Evolutionary conservation across 2,888 invertebrate genomes (phyloP).

Genomic region (Agriotes lineatus): DNA sequence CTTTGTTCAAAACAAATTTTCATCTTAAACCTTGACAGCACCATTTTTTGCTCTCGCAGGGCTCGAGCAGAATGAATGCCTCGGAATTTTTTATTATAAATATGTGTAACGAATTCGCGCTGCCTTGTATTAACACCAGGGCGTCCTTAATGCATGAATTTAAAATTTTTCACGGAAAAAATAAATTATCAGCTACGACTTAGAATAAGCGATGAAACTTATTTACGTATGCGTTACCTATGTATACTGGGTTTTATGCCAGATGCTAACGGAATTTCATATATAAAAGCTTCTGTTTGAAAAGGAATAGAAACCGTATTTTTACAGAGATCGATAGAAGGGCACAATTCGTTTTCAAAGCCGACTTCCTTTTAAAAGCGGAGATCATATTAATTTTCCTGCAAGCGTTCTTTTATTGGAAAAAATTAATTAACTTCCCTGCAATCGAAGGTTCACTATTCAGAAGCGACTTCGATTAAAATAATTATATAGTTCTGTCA

Average conservation of each 20-base stretch:
- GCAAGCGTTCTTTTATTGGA: not conserved
- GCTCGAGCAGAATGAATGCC: conserved; percentile 10
- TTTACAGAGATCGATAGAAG: not conserved
- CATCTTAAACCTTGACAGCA: conserved; percentile 54
- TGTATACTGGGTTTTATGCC: not conserved
- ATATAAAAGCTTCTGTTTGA: not conserved
- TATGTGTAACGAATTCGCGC: not conserved
- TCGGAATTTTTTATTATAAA: conserved; percentile 13
- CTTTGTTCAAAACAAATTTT: conserved; percentile 57
- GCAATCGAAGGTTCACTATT: no score
- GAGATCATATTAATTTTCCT: conserved; percentile 7
- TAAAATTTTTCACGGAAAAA: no score
- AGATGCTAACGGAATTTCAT: not conserved
- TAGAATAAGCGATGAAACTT: not conserved
- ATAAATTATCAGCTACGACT: not conserved
- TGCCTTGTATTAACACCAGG: not conserved
- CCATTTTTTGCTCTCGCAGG: conserved; percentile 49
- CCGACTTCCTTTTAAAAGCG: not conserved
- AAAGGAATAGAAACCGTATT: not conserved
- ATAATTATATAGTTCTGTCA: no score
- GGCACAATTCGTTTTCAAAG: not conserved
- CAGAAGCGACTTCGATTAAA: no score
- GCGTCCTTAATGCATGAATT: no score
- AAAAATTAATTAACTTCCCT: conserved; percentile 6
- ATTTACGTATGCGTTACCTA: not conserved